phyloP scores from a whole-genome alignment of 2,888 invertebrate species.

The Orchesella flavescens region DNA sequence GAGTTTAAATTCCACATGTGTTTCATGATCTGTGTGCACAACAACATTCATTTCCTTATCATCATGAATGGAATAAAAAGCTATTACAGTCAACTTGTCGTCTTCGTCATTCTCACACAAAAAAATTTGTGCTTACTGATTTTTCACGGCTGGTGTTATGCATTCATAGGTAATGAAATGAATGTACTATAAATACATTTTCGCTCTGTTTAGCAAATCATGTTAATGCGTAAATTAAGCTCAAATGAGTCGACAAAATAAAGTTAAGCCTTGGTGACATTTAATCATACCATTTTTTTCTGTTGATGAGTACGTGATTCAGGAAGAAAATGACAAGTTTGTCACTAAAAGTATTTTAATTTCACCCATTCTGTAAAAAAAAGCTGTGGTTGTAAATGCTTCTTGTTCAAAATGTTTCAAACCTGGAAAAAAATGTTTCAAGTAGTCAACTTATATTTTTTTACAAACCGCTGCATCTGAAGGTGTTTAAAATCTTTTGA shows the following conservation, averaged over 20 bases:
- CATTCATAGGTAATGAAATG: too few species aligned
- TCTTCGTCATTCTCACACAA: constrained; percentile 24
- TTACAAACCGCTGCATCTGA: neutral
- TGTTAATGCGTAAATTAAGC: too few species aligned
- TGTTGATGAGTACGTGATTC: neutral
- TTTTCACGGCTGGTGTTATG: constrained; percentile 46
- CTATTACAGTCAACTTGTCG: neutral
- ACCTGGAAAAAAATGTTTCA: constrained; percentile 6
- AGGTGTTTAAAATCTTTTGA: too few species aligned
- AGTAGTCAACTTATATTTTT: too few species aligned
- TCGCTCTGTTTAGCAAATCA: neutral
- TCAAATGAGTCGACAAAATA: neutral
- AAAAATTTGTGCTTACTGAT: constrained; percentile 55
- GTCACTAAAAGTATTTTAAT: neutral
- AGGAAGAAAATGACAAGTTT: constrained; percentile 2
- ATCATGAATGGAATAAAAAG: neutral
- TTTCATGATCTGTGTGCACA: neutral
- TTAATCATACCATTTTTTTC: neutral
- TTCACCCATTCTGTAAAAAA: neutral
- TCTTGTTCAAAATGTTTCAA: neutral
- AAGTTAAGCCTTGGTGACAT: neutral
- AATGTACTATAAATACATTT: neutral
- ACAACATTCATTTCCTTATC: constrained; percentile 24
- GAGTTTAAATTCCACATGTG: constrained; percentile 54
- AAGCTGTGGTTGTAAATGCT: too few species aligned